Percentiles rank a stretch among this genome's conserved stretches.
Conservation (phyloP, 92 coral and sea anemone species). For the Metridium senile region DNA sequence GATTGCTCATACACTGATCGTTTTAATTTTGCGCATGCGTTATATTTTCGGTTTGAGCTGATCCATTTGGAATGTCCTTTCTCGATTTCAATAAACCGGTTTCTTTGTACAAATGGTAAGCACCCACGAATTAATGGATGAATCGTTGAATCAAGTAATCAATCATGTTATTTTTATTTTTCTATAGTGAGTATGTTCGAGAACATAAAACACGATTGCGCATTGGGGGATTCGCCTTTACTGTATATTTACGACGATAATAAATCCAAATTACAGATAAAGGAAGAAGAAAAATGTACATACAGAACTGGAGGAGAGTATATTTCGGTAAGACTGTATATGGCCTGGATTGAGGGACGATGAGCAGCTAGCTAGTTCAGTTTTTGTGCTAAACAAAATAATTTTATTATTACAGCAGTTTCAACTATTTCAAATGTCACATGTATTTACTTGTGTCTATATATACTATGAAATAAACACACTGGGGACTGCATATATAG, state of each 20-base stretch:
- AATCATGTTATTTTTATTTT: background rate
- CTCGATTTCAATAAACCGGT: too few species aligned
- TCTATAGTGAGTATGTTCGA: background rate
- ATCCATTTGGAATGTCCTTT: too few species aligned
- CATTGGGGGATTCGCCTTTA: background rate
- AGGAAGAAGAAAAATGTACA: background rate
- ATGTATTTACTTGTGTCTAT: too few species aligned
- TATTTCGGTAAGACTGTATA: background rate
- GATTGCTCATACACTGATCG: too few species aligned
- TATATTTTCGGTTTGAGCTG: too few species aligned
- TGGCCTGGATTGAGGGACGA: background rate
- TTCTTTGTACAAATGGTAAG: background rate
- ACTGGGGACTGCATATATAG: too few species aligned
- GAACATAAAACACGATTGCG: background rate
- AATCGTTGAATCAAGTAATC: background rate
- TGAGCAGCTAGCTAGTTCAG: too few species aligned
- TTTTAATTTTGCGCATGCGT: too few species aligned
- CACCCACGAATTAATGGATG: background rate
- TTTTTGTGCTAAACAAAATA: too few species aligned
- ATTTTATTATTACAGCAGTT: too few species aligned
- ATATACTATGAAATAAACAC: too few species aligned
- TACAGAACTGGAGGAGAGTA: background rate
- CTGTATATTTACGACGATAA: background rate
- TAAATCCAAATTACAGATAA: background rate
- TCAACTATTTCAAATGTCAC: too few species aligned